These are phyloP conservation scores for Pituophis catenifer DNA, from an alignment of 2,113 vertebrate genomes.

Conservation along the genomic window DNA sequence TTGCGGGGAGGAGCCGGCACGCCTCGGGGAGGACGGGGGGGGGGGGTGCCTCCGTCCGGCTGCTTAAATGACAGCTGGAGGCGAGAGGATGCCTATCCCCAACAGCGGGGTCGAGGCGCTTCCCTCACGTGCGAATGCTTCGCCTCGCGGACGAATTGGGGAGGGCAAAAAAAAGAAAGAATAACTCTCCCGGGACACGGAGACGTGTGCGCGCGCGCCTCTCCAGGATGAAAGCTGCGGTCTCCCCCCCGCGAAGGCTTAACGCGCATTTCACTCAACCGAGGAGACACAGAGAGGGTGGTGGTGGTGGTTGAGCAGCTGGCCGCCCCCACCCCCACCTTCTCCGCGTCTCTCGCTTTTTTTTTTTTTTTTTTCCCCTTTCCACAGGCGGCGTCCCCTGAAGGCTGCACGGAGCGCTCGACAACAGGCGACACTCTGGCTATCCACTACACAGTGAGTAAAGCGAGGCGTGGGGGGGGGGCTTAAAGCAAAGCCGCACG, in stretches of 20 bases:
- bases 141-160: not conserved
- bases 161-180: not conserved
- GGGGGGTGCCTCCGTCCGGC: too few relatives aligned
- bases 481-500: not conserved
- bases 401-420: slow-evolving; percentile 78
- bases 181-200: not conserved
- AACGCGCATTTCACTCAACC: not conserved
- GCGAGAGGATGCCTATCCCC: not conserved
- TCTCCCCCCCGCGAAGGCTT: not conserved
- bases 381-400: slow-evolving; percentile 61
- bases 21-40: too few relatives aligned
- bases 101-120: not conserved
- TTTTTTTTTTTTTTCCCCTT: not conserved
- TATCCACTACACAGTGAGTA: slow-evolving; percentile 90
- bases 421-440: slow-evolving; percentile 84
- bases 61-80: not conserved
- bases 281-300: not conserved
- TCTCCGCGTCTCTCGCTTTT: slow-evolving; percentile 5
- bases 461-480: not conserved
- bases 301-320: not conserved
- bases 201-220: not conserved
- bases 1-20: not conserved
- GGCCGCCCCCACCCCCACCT: too few relatives aligned
- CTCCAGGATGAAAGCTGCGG: not conserved
- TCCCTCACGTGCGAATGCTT: not conserved